phyloP scores from a whole-genome alignment of 2,113 vertebrate species.

The Fregetta grallaria region DNA sequence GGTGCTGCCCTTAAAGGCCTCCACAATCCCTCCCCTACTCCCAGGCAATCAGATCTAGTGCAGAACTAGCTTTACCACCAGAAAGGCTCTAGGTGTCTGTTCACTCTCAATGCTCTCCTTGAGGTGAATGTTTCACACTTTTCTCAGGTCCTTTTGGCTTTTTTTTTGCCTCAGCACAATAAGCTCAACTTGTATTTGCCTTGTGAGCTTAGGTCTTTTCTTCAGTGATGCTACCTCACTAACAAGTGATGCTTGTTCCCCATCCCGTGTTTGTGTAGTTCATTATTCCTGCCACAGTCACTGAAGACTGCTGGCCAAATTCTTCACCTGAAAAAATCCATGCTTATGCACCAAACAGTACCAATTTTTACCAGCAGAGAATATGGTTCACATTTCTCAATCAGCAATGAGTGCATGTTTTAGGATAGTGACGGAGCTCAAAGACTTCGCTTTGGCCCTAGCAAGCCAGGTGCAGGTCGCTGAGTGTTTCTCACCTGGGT shows the following conservation, averaged over 20 bases:
- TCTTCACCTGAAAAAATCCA: background rate
- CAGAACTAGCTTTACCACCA: background rate
- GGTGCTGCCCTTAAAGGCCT: background rate
- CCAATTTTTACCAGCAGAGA: background rate
- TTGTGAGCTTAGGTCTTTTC: background rate
- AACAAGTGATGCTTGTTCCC: background rate
- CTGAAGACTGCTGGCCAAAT: background rate
- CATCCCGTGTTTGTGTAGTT: background rate
- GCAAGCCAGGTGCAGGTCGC: background rate
- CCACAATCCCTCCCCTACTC: background rate
- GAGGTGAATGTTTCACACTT: background rate
- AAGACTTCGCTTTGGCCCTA: background rate
- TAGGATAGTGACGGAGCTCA: background rate
- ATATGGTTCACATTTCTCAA: background rate
- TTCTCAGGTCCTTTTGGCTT: background rate
- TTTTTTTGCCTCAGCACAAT: background rate
- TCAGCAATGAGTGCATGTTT: background rate
- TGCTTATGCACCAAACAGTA: background rate
- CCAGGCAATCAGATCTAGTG: background rate
- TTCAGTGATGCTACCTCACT: background rate
- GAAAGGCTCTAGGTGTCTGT: background rate
- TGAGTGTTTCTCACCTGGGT: constrained; percentile 81
- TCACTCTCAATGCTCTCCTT: background rate
- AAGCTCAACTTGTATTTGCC: background rate
- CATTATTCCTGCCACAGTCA: background rate